These are phyloP conservation scores for Drosophila navojoa DNA, from an alignment of 1,140 invertebrate species.

Conservation along the genomic window DNA sequence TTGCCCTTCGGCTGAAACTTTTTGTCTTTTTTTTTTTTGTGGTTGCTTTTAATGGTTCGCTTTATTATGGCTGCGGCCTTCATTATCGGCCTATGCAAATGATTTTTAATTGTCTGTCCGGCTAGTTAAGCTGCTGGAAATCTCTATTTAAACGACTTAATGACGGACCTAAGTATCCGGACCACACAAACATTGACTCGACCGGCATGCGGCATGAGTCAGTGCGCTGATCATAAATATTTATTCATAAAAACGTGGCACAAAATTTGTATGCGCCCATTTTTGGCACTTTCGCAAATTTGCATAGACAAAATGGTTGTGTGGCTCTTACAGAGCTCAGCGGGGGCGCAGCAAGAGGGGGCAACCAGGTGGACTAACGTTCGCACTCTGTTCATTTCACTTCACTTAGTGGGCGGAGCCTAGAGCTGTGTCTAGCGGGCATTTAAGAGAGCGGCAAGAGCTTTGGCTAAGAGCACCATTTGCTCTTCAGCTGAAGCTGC, in stretches of 20 bases:
- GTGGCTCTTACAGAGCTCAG: not conserved
- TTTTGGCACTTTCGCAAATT: slow-evolving; percentile 40
- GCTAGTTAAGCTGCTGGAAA: slow-evolving; percentile 56
- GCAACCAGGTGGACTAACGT: not conserved
- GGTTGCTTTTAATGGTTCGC: slow-evolving; percentile 62
- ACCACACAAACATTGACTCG: slow-evolving; percentile 34
- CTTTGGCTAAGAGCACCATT: not conserved
- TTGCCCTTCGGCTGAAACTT: slow-evolving; percentile 40
- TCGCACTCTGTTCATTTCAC: slow-evolving; percentile 8
- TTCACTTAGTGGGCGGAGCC: slow-evolving; percentile 60
- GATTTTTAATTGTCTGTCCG: slow-evolving; percentile 64
- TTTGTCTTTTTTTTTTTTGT: slow-evolving; percentile 18
- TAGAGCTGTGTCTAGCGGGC: slow-evolving; percentile 26
- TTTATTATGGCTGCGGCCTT: slow-evolving; percentile 38
- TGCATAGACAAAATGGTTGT: slow-evolving; percentile 16
- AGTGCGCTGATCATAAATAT: slow-evolving; percentile 30
- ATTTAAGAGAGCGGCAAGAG: slow-evolving; percentile 46
- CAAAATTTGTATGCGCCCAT: slow-evolving; percentile 32
- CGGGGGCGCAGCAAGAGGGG: not conserved
- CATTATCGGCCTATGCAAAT: slow-evolving; percentile 69
- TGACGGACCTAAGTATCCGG: slow-evolving; percentile 37
- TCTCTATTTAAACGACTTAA: slow-evolving; percentile 58
- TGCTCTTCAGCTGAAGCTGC: slow-evolving; percentile 11
- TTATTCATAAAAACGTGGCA: slow-evolving; percentile 22
- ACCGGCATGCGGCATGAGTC: not conserved